Percentiles rank a stretch among this genome's conserved stretches.
Conservation (phyloP, 2,797 vertebrate genomes). For the Gymnocypris eckloni region DNA sequence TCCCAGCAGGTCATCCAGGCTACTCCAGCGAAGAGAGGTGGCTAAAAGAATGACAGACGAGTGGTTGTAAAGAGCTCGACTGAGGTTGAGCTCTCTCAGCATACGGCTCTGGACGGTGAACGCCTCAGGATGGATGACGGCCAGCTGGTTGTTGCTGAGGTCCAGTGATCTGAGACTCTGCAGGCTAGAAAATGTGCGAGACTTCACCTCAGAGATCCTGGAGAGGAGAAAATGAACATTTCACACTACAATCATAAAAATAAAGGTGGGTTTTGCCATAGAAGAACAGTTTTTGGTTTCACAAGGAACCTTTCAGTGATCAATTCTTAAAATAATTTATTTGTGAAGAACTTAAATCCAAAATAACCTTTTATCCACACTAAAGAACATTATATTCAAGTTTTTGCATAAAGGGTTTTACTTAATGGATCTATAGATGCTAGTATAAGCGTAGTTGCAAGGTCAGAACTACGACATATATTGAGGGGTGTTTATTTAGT, state of each 20-base stretch:
- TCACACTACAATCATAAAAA: neutral
- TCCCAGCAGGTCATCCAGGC: slow-evolving; percentile 66
- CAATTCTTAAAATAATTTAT: neutral
- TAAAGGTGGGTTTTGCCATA: neutral
- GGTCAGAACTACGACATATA: neutral
- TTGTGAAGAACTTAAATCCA: neutral
- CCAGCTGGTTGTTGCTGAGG: slow-evolving; percentile 81
- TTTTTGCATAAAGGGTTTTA: neutral
- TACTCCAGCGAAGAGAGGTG: slow-evolving; percentile 71
- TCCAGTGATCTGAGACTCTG: slow-evolving; percentile 78
- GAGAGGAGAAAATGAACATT: slow-evolving; percentile 5
- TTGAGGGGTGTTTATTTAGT: neutral
- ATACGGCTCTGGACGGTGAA: slow-evolving; percentile 72
- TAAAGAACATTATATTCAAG: neutral
- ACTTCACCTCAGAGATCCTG: slow-evolving; percentile 78
- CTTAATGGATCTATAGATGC: no score
- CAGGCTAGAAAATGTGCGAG: slow-evolving; percentile 74
- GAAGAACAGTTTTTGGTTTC: neutral
- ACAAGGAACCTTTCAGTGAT: neutral
- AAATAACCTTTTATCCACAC: neutral
- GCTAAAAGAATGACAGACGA: slow-evolving; percentile 71
- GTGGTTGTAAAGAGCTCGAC: slow-evolving; percentile 79
- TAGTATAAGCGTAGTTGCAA: neutral
- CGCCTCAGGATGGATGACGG: slow-evolving; percentile 76
- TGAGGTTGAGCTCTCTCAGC: slow-evolving; percentile 81